Percentiles rank a stretch among this genome's conserved stretches.
Conservation (phyloP, 2,888 invertebrate genomes). For the Diadegma fenestrale region DNA sequence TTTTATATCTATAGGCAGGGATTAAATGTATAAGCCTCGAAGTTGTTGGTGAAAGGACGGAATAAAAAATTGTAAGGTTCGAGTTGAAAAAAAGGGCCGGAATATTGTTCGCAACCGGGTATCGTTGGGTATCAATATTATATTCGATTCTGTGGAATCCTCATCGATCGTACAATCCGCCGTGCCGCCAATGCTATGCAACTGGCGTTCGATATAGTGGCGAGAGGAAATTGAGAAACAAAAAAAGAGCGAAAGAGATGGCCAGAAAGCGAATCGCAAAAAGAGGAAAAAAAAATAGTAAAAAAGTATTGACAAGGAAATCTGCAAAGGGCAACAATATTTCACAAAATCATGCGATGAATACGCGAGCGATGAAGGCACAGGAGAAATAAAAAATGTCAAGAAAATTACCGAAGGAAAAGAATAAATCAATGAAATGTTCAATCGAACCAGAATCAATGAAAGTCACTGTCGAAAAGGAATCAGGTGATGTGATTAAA, state of each 20-base stretch:
- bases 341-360: background rate
- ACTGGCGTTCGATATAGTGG: slow-evolving; percentile 38
- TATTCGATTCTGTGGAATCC: slow-evolving; percentile 53
- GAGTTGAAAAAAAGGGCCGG: background rate
- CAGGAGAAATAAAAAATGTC: background rate
- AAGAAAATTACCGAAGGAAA: background rate
- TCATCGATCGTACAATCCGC: slow-evolving; percentile 61
- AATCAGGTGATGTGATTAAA: background rate
- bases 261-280: background rate
- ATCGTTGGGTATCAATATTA: slow-evolving; percentile 7
- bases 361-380: background rate
- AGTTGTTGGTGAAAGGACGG: slow-evolving; percentile 30
- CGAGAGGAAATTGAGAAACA: background rate
- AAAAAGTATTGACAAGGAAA: background rate
- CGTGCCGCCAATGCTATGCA: slow-evolving; percentile 21
- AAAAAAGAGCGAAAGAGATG: background rate
- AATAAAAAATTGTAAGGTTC: slow-evolving; percentile 37
- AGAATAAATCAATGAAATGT: background rate
- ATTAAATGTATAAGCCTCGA: slow-evolving; percentile 5
- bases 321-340: background rate
- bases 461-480: too few relatives aligned
- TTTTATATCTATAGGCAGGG: background rate
- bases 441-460: background rate
- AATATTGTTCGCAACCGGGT: slow-evolving; percentile 40
- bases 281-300: background rate